Conservation (phyloP, 2,113 vertebrate genomes). For the Anguilla rostrata region DNA sequence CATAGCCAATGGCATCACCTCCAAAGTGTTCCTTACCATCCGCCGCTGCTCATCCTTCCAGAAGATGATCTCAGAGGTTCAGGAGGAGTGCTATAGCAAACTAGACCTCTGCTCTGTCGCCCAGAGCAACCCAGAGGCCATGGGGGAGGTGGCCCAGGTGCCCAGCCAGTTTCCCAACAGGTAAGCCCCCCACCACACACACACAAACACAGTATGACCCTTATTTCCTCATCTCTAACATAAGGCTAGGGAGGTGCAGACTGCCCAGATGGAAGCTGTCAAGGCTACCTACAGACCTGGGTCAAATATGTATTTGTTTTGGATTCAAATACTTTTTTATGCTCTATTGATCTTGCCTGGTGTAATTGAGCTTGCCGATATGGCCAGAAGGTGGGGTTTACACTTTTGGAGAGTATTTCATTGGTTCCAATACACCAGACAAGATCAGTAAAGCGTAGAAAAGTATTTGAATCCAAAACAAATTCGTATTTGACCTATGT, state of each 20-base stretch:
- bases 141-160: slow-evolving; percentile 89
- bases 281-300: no score
- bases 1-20: slow-evolving; percentile 81
- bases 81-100: slow-evolving; percentile 91
- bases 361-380: no score
- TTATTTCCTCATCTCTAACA: background rate
- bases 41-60: slow-evolving; percentile 91
- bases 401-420: no score
- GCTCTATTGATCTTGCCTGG: no score
- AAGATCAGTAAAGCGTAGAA: no score
- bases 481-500: no score
- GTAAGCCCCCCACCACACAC: slow-evolving; percentile 52
- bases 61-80: slow-evolving; percentile 92
- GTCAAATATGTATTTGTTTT: no score
- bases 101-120: slow-evolving; percentile 86
- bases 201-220: background rate
- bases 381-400: no score
- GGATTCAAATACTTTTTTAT: no score
- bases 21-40: slow-evolving; percentile 88
- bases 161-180: slow-evolving; percentile 89
- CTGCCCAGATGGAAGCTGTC: no score
- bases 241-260: background rate
- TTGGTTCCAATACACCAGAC: no score
- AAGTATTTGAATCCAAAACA: no score
- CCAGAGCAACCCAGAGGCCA: slow-evolving; percentile 80